Percentiles rank a stretch among this genome's conserved stretches.
phyloP scores from a whole-genome alignment of 2,797 vertebrate species.

The Dicrostonyx torquatus region DNA sequence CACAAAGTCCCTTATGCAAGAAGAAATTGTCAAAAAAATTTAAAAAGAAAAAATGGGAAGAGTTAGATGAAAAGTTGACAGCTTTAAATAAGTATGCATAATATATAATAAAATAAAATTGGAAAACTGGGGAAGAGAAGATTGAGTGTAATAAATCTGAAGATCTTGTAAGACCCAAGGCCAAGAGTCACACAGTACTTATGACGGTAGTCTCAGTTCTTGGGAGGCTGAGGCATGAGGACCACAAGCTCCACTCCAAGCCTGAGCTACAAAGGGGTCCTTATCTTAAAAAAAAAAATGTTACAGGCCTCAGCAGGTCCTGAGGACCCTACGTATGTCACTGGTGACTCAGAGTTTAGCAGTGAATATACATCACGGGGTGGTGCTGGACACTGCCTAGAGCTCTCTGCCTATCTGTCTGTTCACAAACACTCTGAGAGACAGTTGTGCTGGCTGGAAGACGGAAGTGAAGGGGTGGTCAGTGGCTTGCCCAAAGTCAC shows the following conservation, averaged over 20 bases:
- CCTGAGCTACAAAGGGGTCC: neutral
- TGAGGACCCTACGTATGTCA: neutral
- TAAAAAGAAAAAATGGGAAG: neutral
- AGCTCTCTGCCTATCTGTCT: neutral
- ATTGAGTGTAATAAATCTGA: neutral
- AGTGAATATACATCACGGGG: neutral
- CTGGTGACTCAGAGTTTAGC: neutral
- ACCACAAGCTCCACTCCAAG: neutral
- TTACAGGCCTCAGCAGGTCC: neutral
- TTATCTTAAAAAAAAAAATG: neutral
- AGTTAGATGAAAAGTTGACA: neutral
- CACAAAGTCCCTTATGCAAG: neutral
- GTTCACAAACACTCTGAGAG: neutral
- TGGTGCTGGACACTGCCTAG: fast-evolving
- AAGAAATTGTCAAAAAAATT: neutral
- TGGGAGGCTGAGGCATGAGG: neutral
- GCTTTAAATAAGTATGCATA: neutral
- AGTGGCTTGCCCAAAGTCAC: neutral
- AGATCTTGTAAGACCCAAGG: neutral
- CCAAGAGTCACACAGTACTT: neutral
- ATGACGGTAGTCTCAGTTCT: neutral
- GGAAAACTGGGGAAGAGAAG: neutral
- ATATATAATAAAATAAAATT: neutral
- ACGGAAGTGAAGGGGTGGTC: neutral
- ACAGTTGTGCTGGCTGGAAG: neutral